These are phyloP conservation scores for Zenarchopterus dispar DNA, from an alignment of 2,797 vertebrate species.

Conservation along the genomic window DNA sequence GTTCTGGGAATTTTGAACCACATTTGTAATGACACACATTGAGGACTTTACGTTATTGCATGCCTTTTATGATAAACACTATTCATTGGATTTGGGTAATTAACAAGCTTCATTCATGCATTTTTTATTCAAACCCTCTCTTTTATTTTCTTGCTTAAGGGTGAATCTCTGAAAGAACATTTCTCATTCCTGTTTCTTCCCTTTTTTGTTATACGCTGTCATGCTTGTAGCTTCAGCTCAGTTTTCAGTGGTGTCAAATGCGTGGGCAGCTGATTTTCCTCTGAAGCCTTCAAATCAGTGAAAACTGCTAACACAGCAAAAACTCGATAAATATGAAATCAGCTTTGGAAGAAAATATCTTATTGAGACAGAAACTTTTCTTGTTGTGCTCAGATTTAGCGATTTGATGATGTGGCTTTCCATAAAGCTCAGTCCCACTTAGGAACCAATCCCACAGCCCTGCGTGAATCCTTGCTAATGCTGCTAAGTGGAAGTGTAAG, in stretches of 20 bases:
- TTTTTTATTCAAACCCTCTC: conserved; percentile 2
- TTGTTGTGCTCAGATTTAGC: not conserved
- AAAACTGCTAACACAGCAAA: conserved; percentile 3
- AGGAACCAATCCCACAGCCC: not conserved
- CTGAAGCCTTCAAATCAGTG: not conserved
- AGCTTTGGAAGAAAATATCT: not conserved
- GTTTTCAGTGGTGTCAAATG: not conserved
- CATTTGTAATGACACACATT: no score
- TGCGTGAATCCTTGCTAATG: conserved; percentile 3
- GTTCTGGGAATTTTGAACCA: no score
- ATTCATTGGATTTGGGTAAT: not conserved
- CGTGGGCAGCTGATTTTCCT: conserved; percentile 16
- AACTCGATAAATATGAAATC: not conserved
- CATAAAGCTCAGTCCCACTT: not conserved
- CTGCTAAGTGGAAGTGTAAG: not conserved
- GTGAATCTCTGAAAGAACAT: not conserved
- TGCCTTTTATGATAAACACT: no score
- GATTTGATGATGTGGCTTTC: not conserved
- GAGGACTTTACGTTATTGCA: no score
- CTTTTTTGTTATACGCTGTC: not conserved
- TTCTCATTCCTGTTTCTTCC: not conserved
- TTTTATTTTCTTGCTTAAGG: not conserved
- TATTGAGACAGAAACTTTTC: not conserved
- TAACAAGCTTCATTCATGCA: conserved; percentile 3
- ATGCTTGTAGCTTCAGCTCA: conserved; percentile 4